Evolutionary conservation across 2,113 vertebrate species (phyloP).

Genomic region (Nothocercus nigrocapillus): DNA sequence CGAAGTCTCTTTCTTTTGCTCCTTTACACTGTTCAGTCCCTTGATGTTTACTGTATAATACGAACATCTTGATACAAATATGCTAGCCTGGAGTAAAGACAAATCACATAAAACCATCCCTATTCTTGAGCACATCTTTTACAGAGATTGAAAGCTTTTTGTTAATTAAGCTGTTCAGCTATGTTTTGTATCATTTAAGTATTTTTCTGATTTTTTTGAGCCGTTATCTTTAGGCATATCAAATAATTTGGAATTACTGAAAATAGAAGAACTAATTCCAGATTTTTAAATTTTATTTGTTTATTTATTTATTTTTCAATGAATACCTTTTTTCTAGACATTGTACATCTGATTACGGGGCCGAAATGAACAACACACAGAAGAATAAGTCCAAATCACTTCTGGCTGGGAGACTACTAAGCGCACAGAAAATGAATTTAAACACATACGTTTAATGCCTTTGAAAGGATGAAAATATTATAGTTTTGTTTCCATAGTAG

Average conservation of each 20-base stretch:
- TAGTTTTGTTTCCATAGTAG: not conserved
- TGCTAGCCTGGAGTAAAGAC: not conserved
- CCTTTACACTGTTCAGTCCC: not conserved
- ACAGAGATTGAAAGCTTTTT: not conserved
- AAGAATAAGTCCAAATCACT: slow-evolving; percentile 1
- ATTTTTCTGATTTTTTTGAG: not conserved
- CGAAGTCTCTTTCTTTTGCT: not conserved
- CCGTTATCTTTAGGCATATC: not conserved
- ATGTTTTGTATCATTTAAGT: not conserved
- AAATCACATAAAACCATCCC: not conserved
- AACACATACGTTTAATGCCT: not conserved
- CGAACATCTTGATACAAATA: not conserved
- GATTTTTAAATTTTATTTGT: not conserved
- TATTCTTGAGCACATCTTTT: not conserved
- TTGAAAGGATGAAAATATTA: not conserved
- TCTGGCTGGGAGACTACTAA: not conserved
- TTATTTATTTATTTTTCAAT: not conserved
- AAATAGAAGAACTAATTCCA: not conserved
- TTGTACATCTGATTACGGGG: not conserved
- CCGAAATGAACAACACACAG: not conserved
- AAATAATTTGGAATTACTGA: not conserved
- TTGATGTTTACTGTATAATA: not conserved
- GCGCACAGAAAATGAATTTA: not conserved
- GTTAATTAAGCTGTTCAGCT: not conserved
- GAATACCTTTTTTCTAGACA: not conserved